Conservation (phyloP, 2,797 vertebrate genomes). For the Brotula barbata region DNA sequence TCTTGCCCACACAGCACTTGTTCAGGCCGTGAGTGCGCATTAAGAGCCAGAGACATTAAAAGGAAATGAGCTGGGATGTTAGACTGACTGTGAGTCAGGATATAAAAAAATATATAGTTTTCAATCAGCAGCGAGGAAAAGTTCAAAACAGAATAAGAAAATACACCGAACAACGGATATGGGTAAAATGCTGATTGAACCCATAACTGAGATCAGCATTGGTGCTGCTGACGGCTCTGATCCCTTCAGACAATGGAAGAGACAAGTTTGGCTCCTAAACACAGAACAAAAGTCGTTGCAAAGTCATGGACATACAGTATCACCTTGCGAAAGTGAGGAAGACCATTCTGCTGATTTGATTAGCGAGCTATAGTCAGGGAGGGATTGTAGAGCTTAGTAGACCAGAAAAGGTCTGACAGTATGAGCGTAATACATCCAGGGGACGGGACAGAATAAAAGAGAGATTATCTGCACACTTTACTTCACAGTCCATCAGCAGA, state of each 20-base stretch:
- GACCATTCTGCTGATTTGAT: conserved; percentile 46
- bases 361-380: conserved; percentile 15
- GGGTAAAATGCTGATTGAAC: conserved; percentile 69
- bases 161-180: conserved; percentile 27
- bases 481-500: conserved; percentile 62
- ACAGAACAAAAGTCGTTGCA: conserved; percentile 46
- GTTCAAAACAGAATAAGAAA: conserved; percentile 11
- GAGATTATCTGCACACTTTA: conserved; percentile 39
- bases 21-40: conserved; percentile 7
- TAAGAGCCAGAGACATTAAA: background rate
- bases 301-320: conserved; percentile 40
- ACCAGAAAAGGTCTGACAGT: conserved; percentile 22
- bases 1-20: conserved; percentile 46
- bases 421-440: conserved; percentile 30
- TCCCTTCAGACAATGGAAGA: conserved; percentile 48
- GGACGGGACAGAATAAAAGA: conserved; percentile 39
- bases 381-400: conserved; percentile 18
- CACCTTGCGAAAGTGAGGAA: conserved; percentile 43
- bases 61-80: conserved; percentile 30
- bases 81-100: conserved; percentile 14
- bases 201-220: conserved; percentile 44
- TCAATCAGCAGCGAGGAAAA: conserved; percentile 26
- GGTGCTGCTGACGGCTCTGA: conserved; percentile 45
- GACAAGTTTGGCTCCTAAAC: conserved; percentile 45
- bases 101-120: conserved; percentile 45